These are phyloP conservation scores for Prunella himalayana DNA, from an alignment of 2,113 vertebrate genomes.

Conservation along the genomic window DNA sequence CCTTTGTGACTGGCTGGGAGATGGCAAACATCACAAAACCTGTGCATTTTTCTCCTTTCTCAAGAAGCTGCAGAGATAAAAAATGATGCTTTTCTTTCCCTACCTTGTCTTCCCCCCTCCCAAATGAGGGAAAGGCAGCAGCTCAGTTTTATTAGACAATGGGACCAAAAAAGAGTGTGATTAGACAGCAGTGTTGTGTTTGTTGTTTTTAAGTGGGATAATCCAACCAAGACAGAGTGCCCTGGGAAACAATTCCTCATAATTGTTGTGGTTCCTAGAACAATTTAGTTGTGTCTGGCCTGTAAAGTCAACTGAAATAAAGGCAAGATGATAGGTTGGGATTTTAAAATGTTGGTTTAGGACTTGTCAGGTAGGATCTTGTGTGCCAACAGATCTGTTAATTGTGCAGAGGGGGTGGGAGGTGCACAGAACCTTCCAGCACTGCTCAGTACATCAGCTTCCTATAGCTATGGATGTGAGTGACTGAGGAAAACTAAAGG, in stretches of 20 bases:
- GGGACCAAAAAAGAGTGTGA: neutral
- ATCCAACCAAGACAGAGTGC: neutral
- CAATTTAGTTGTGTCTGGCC: neutral
- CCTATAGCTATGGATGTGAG: accelerated
- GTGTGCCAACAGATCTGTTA: neutral
- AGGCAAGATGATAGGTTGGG: neutral
- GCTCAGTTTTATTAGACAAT: neutral
- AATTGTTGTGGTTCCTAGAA: neutral
- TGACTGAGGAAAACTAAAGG: neutral
- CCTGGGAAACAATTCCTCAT: neutral
- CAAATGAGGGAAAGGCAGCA: neutral
- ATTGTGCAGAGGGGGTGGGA: neutral
- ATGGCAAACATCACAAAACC: neutral
- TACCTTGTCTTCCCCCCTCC: neutral
- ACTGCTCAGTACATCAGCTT: neutral
- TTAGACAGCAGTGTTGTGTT: neutral
- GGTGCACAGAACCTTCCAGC: neutral
- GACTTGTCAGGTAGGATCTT: neutral
- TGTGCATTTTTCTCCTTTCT: neutral
- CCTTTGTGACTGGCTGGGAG: neutral
- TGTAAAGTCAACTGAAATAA: neutral
- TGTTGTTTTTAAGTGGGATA: neutral
- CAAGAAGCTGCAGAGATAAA: neutral
- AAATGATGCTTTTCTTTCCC: neutral
- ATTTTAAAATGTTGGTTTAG: neutral